phyloP scores from a whole-genome alignment of 2,797 vertebrate genomes.

The Cyclopterus lumpus region DNA sequence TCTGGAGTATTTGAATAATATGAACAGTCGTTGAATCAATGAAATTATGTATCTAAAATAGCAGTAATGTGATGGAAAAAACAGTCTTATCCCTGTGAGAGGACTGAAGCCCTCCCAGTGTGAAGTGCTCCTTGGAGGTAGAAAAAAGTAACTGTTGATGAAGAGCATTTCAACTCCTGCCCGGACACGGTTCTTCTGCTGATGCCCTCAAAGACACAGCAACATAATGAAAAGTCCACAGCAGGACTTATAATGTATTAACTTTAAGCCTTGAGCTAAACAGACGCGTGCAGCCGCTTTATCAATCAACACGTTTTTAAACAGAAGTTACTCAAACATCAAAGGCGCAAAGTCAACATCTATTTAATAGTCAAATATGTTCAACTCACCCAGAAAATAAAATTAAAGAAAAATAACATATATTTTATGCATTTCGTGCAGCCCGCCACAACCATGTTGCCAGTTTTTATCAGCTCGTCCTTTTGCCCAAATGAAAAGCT shows the following conservation, averaged over 20 bases:
- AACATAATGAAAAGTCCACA: constrained; percentile 21
- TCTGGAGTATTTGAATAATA: background rate
- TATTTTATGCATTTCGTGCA: constrained; percentile 82
- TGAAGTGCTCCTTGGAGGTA: constrained; percentile 19
- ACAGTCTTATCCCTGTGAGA: background rate
- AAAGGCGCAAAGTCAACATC: background rate
- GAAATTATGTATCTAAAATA: background rate
- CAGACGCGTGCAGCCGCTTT: background rate
- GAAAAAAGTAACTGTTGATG: constrained; percentile 39
- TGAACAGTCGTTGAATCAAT: background rate
- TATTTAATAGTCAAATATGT: constrained; percentile 27
- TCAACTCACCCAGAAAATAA: constrained; percentile 95
- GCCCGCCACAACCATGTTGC: constrained; percentile 76
- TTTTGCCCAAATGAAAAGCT: constrained; percentile 39
- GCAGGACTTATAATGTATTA: constrained; percentile 7
- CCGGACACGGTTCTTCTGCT: constrained; percentile 13
- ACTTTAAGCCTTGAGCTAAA: background rate
- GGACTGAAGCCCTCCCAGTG: constrained; percentile 25
- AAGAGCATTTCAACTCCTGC: constrained; percentile 24
- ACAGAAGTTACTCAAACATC: background rate
- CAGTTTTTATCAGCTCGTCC: constrained; percentile 47
- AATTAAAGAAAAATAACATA: constrained; percentile 84
- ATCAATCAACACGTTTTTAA: background rate
- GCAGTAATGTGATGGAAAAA: constrained; percentile 10
- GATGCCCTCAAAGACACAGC: constrained; percentile 30